Evolutionary conservation across 2,113 vertebrate genomes (phyloP).

Genomic region (Taxidea taxus): DNA sequence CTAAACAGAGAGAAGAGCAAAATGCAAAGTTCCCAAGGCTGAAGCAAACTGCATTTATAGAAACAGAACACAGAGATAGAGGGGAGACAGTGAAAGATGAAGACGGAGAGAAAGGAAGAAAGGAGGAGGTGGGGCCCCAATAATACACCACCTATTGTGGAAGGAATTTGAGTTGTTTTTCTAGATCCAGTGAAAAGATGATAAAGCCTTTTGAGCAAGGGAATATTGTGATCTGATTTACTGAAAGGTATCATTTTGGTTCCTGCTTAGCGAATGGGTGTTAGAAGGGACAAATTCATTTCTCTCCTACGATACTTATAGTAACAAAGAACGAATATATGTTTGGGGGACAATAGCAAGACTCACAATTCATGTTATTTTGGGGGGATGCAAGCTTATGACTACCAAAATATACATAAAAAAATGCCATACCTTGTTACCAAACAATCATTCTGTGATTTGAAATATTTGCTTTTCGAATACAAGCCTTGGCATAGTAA

Average conservation of each 20-base stretch:
- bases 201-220: not conserved
- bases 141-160: not conserved
- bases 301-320: not conserved
- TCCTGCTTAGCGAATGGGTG: not conserved
- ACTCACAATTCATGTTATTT: not conserved
- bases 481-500: not conserved
- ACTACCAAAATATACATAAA: slow-evolving; percentile 60
- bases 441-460: slow-evolving; percentile 9
- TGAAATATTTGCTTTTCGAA: slow-evolving; percentile 57
- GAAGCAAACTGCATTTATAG: not conserved
- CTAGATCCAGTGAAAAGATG: not conserved
- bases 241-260: not conserved
- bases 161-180: slow-evolving; percentile 14
- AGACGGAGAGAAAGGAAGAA: not conserved
- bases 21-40: not conserved
- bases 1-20: not conserved
- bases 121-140: not conserved
- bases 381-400: not conserved
- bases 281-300: slow-evolving; percentile 38
- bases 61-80: not conserved
- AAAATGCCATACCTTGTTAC: slow-evolving; percentile 53
- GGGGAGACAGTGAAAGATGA: not conserved
- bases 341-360: slow-evolving; percentile 48
- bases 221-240: not conserved
- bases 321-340: slow-evolving; percentile 15